phyloP scores from a whole-genome alignment of 2,113 vertebrate genomes.

The Romanogobio albipinnatus region DNA sequence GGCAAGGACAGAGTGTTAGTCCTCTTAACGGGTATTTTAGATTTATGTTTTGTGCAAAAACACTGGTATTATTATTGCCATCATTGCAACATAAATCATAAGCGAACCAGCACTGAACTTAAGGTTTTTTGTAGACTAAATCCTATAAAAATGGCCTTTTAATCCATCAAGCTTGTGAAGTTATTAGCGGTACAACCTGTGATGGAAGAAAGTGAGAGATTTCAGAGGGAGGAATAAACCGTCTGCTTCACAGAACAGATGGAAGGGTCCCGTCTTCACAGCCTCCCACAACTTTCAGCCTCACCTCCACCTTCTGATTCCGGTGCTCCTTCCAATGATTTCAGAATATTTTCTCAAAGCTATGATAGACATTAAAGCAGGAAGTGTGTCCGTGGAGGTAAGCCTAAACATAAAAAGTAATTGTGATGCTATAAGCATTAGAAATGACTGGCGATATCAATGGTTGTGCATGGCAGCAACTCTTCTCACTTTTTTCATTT shows the following conservation, averaged over 20 bases:
- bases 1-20: slow-evolving; percentile 29
- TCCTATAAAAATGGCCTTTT: slow-evolving; percentile 10
- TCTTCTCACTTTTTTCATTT: background rate
- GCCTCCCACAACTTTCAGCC: background rate
- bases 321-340: slow-evolving; percentile 21
- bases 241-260: slow-evolving; percentile 20
- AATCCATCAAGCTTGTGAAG: slow-evolving; percentile 21
- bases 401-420: background rate
- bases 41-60: slow-evolving; percentile 35
- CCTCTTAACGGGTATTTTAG: slow-evolving; percentile 1
- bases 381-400: background rate
- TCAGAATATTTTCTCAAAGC: slow-evolving; percentile 28
- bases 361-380: slow-evolving; percentile 25
- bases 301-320: slow-evolving; percentile 17
- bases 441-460: background rate
- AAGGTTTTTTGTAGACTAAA: background rate
- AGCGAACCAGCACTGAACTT: background rate
- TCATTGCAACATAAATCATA: slow-evolving; percentile 18
- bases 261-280: background rate
- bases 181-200: background rate
- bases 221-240: slow-evolving; percentile 4
- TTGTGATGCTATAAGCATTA: background rate
- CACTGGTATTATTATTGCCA: slow-evolving; percentile 28
- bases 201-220: slow-evolving; percentile 24
- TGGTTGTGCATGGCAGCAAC: background rate